Conservation (phyloP, 30 jellyfish, hydroid and myxozoan species). For the Rhopilema esculentum region DNA sequence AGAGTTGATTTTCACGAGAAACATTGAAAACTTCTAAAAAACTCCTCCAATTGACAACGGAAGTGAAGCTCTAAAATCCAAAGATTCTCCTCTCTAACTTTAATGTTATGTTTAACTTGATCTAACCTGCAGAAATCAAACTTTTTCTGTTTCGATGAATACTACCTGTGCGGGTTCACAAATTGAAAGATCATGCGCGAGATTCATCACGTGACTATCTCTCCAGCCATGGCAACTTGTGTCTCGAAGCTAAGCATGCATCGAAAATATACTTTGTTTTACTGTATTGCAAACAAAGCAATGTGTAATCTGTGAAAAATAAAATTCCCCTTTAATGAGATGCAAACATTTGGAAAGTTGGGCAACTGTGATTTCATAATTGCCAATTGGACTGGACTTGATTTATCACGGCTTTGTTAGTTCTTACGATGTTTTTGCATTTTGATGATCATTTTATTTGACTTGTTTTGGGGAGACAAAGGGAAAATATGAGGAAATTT, state of each 20-base stretch:
- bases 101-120: not conserved
- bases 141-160: constrained; percentile 25
- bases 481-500: no score
- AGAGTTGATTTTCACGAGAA: no score
- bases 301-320: no score
- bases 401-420: no score
- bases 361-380: no score
- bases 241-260: not conserved
- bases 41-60: not conserved
- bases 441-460: no score
- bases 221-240: constrained; percentile 26
- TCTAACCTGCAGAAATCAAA: constrained; percentile 19
- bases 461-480: no score
- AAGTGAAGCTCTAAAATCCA: not conserved
- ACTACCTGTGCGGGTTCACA: constrained; percentile 59
- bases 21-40: no score
- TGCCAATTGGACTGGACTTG: no score
- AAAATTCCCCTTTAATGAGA: no score
- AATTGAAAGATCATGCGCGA: constrained; percentile 38
- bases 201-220: constrained; percentile 3
- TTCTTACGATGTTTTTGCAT: no score
- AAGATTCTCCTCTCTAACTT: not conserved
- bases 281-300: not conserved
- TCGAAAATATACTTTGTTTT: not conserved
- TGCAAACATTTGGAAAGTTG: no score